phyloP scores from a whole-genome alignment of 2,797 vertebrate genomes.

The Paratrypauchen microcephalus region DNA sequence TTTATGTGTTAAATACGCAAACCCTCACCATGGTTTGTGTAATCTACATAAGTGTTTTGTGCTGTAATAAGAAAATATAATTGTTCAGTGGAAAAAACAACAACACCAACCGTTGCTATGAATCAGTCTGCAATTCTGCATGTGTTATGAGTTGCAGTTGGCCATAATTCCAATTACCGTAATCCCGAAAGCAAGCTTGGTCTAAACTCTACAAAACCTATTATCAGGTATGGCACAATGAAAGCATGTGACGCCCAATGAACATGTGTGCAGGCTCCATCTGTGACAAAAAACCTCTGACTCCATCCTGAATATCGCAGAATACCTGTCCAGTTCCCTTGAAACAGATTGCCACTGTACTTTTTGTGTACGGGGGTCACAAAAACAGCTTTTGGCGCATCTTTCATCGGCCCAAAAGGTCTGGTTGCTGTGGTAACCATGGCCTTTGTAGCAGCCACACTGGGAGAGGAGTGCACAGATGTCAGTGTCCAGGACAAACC shows the following conservation, averaged over 20 bases:
- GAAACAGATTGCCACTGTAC: conserved; percentile 19
- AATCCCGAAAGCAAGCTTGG: too few relatives aligned
- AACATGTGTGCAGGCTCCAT: conserved; percentile 25
- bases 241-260: neutral
- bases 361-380: conserved; percentile 32
- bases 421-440: conserved; percentile 47
- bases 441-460: conserved; percentile 63
- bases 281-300: conserved; percentile 19
- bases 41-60: neutral
- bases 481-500: conserved; percentile 57
- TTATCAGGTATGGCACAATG: too few relatives aligned
- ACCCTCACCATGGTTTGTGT: too few relatives aligned
- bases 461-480: conserved; percentile 55
- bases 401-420: conserved; percentile 47
- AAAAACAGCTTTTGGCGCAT: conserved; percentile 42
- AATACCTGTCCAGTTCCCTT: conserved; percentile 27
- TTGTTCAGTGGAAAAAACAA: neutral
- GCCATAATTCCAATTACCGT: too few relatives aligned
- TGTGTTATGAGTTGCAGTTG: neutral
- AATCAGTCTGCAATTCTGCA: neutral
- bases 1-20: too few relatives aligned
- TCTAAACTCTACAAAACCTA: neutral
- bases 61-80: neutral
- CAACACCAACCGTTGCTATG: neutral
- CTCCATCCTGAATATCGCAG: conserved; percentile 13